Evolutionary conservation across 2,797 vertebrate genomes (phyloP).

Genomic region (Malurus leucopterus): DNA sequence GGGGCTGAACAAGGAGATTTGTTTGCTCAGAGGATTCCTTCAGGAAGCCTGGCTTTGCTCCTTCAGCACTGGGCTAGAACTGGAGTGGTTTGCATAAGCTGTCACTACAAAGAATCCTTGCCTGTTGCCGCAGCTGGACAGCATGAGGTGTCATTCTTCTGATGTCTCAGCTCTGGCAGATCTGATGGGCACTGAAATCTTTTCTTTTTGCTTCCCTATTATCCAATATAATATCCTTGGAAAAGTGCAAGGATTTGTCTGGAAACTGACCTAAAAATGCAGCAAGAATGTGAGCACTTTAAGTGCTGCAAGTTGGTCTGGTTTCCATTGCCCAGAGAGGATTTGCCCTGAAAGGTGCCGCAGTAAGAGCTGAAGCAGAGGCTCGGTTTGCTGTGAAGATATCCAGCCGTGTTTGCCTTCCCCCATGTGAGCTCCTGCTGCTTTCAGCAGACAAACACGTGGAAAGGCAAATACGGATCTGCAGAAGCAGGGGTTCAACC

Average conservation of each 20-base stretch:
- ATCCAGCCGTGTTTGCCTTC: neutral
- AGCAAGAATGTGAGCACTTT: neutral
- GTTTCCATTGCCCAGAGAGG: neutral
- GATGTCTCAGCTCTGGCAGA: neutral
- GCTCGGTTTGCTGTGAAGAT: neutral
- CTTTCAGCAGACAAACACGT: neutral
- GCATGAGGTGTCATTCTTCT: neutral
- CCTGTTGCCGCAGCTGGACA: neutral
- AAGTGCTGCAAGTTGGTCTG: neutral
- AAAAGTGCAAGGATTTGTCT: neutral
- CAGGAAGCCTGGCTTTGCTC: constrained; percentile 34
- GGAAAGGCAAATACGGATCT: neutral
- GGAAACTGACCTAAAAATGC: neutral
- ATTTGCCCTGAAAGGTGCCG: neutral
- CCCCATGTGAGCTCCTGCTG: neutral
- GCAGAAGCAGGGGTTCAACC: neutral
- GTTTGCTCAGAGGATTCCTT: constrained; percentile 56
- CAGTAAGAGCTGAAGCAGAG: neutral
- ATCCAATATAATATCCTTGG: neutral
- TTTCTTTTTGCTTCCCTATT: neutral
- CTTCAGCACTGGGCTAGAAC: neutral
- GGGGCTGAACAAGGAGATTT: neutral
- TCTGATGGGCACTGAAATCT: neutral
- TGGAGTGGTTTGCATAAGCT: neutral
- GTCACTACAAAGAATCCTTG: neutral